Base-by-base conservation (phyloP, 2,797 vertebrate species). In the Bovichtus diacanthus region DNA sequence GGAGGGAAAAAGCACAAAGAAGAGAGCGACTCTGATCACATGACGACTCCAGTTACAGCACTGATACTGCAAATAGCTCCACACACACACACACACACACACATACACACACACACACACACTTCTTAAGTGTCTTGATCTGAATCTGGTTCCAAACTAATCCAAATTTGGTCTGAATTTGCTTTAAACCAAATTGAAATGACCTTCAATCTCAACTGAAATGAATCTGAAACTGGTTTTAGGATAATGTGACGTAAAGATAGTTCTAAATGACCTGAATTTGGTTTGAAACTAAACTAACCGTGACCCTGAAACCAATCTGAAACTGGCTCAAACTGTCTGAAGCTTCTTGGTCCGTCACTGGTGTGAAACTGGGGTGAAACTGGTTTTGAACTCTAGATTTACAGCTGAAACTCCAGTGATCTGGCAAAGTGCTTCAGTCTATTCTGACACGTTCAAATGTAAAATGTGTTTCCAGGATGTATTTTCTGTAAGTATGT, bases 21-120 rank as follows among this genome's bases (percentile, higher is more conserved):
- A 34, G 31, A 56, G 19, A 50, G 15, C 13, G 34, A 23, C 16
- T n/a, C 55, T 27, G 19, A 50, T 49, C 83, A 84, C 78, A 85
- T 66, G 86, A 80, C 12, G 16, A 70, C 81, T 88, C 70, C 71
- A 77, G 76, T 88, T 90, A 76, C 67, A 74, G 39, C 9, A 55
- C 38, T 13, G 55, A 76, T 39, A 74, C 63, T 75, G 67, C 63
- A 85, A 87, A 91, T 78, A 88, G 60, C 29, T 25, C 15, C 50
- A 27, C 23, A 29, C 25, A 51, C 50, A 51, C 50, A 16, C 47
- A 50, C 21, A 11, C 46, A 49, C 46, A 47, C 29, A 2, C 50
- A 9, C 50, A 9, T 25, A 5, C 50, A n/a, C 51, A n/a, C 53
- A 55, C 53, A 36, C 53, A 12, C 29, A 55, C 31, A n/a, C 29